Percentiles rank a stretch among this genome's conserved stretches.
phyloP scores from a whole-genome alignment of 2,888 invertebrate species.

The Ecdyonurus torrentis region DNA sequence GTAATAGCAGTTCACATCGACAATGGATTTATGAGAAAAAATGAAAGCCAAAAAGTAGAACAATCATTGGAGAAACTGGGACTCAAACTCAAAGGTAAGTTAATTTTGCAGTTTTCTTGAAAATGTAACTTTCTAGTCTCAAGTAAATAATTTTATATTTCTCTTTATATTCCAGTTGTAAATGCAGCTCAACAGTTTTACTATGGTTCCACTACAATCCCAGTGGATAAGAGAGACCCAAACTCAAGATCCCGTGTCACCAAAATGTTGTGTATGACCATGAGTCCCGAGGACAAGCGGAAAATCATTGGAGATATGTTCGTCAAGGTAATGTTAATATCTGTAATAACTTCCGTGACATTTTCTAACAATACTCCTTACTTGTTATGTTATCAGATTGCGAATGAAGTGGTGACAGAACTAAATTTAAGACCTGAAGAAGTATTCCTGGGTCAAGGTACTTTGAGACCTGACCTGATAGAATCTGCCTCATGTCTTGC shows the following conservation, averaged over 20 bases:
- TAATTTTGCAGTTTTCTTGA: not conserved
- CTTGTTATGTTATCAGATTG: slow-evolving; percentile 34
- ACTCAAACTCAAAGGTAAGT: slow-evolving; percentile 47
- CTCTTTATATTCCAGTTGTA: slow-evolving; percentile 24
- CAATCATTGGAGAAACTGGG: slow-evolving; percentile 67
- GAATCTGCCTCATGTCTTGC: slow-evolving; percentile 86
- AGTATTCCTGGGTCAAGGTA: slow-evolving; percentile 87
- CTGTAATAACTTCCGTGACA: too few relatives aligned
- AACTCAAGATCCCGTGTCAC: slow-evolving; percentile 43
- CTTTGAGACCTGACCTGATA: slow-evolving; percentile 91
- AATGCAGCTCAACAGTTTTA: slow-evolving; percentile 35
- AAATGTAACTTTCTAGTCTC: too few relatives aligned
- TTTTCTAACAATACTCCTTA: too few relatives aligned
- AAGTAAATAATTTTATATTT: not conserved
- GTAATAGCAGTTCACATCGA: slow-evolving; percentile 95
- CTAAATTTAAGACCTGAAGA: slow-evolving; percentile 82
- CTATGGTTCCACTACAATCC: slow-evolving; percentile 62
- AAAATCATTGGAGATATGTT: slow-evolving; percentile 99
- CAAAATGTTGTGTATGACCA: slow-evolving; percentile 66
- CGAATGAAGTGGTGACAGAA: slow-evolving; percentile 75
- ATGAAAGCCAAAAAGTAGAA: slow-evolving; percentile 80
- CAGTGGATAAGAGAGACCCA: slow-evolving; percentile 35
- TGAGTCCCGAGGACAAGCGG: slow-evolving; percentile 93
- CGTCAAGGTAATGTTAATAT: too few relatives aligned
- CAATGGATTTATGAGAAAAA: slow-evolving; percentile 97